Evolutionary conservation across 1,140 invertebrate species (phyloP), one percentile per base, ranked within the genome.

Genomic region (Octopus sinensis): DNA sequence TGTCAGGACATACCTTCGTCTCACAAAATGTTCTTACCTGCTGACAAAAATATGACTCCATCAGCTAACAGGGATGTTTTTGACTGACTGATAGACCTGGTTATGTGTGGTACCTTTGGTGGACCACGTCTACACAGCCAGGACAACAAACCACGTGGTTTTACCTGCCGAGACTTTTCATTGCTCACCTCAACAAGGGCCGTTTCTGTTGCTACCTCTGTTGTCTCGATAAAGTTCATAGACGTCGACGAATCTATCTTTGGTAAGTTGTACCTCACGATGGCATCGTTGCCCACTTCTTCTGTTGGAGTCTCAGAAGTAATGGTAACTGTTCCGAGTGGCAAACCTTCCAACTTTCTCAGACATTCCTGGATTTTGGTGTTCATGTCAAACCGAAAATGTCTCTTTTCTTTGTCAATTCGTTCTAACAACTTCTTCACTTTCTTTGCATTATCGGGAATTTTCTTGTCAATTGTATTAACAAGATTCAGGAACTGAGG

Each of bases 11-110:
- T 62, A 62, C 9, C 17, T 62, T 12, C 56, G 4, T 62, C 84
- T 5, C 84, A 83, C 85, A 85, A 9, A 12, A 12, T 62, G 56
- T 62, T 13, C 68, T 73, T 23, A 73, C 68, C 68, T 10, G 68
- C 17, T n/a, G 68, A 73, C 17, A 73, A 23, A 73, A 73, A 73
- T n/a, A 73, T 73, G 13, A 73, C 68, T 6, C 68, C 68, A 13
- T 73, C 68, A n/a, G 68, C 17, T 73, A 73, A n/a, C 17, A 73
- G 68, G 17, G 68, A 73, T 73, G 17, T 23, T 73, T 73, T 73
- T 6, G 17, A 13, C 30, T 23, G 68, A 23, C 68, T 73, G 17
- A 73, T 23, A 6, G 68, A 10, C 17, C 7, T 73, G 13, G 68
- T 13, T 7, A 73, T n/a, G 17, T 73, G 68, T 13, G 17, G 68